Evolutionary conservation across 1,140 invertebrate species (phyloP), one percentile per base, ranked within the genome.

Genomic region (Drosophila lacteicornis): DNA sequence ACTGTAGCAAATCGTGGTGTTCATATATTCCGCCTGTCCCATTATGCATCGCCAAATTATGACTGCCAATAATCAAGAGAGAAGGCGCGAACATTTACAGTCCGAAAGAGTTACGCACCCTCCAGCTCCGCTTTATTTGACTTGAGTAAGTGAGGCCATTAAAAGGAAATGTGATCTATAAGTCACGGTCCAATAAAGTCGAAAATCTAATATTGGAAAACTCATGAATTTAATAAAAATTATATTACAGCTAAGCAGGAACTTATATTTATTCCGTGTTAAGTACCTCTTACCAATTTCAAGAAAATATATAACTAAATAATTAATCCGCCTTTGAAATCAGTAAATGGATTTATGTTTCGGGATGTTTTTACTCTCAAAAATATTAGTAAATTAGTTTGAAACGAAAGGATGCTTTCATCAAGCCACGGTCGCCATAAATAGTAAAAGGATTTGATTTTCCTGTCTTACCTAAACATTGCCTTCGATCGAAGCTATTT

Each of bases 61-160:
- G 75, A 79, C 65, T 78, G 57, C 75, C 65, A 61, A 78, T 79
- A 79, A 79, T 79, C 56, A 77, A 45, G 27, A 62, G 66, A 27
- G 75, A 79, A 79, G 56, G 75, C 75, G 75, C 67, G 75, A 79
- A 70, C 75, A 79, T 79, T 78, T 78, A 77, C 63, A 77, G 56
- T 46, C 63, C 17, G n/a, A 70, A 53, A 59, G 74, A 47, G 53
- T 59, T 76, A 33, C 19, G 56, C 40, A 57, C 25, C 43, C 36
- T 13, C 30, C 30, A 36, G 33, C 40, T 27, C 19, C 38, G 36
- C 56, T 61, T 43, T 69, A 49, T 67, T 76, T 43, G n/a, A 46
- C 17, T 43, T 77, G 75, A 77, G 57, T 77, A 60, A 69, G 63
- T 68, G 57, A 4, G n/a, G 38, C 51, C 42, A 58, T 78, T 62